phyloP scores from a whole-genome alignment of 2,888 invertebrate species.

The Trichacis sp. region DNA sequence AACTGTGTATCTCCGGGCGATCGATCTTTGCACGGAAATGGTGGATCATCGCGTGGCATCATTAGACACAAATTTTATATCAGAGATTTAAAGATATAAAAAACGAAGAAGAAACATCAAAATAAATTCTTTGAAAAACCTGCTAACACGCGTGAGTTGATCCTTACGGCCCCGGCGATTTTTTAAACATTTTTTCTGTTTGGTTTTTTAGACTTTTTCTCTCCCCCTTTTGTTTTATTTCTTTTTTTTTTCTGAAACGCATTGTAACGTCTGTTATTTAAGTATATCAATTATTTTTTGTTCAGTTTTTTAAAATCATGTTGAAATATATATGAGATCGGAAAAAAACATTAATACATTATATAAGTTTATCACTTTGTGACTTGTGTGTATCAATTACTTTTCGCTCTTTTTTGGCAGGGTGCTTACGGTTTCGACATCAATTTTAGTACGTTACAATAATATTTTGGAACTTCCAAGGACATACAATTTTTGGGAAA shows the following conservation, averaged over 20 bases:
- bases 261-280: background rate
- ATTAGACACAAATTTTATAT: slow-evolving; percentile 69
- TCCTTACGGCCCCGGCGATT: slow-evolving; percentile 1
- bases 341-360: background rate
- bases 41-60: slow-evolving; percentile 66
- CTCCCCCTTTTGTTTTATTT: too few relatives aligned
- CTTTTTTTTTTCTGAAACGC: background rate
- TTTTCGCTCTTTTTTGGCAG: too few relatives aligned
- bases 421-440: too few relatives aligned
- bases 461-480: too few relatives aligned
- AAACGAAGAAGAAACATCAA: slow-evolving; percentile 59
- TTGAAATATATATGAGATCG: background rate
- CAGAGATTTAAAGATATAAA: slow-evolving; percentile 62
- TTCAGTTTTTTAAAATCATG: slow-evolving; percentile 2
- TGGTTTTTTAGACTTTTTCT: background rate
- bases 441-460: too few relatives aligned
- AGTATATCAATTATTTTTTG: too few relatives aligned
- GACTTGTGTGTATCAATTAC: too few relatives aligned
- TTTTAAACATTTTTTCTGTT: background rate
- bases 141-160: slow-evolving; percentile 13
- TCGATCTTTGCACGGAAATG: slow-evolving; percentile 58
- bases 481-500: too few relatives aligned
- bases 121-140: slow-evolving; percentile 64
- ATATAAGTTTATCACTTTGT: too few relatives aligned
- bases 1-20: slow-evolving; percentile 40